Evolutionary conservation across 2,888 invertebrate genomes (phyloP).

Genomic region (Athalia rosae): DNA sequence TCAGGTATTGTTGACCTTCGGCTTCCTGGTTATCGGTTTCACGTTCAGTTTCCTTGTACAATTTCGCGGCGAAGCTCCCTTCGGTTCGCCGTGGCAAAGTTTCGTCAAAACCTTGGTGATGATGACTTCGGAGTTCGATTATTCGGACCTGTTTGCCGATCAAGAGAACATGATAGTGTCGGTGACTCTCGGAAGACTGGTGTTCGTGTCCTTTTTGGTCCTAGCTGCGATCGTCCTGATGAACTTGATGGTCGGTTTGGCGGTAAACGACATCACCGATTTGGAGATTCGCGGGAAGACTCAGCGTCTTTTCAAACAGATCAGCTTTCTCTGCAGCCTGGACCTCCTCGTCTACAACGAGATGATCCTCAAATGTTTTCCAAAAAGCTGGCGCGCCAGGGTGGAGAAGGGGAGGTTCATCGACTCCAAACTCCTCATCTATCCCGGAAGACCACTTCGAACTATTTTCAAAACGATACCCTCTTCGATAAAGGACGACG

Average conservation of each 20-base stretch:
- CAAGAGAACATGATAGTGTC: constrained; percentile 71
- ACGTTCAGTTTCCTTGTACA: constrained; percentile 77
- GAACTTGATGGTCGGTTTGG: constrained; percentile 78
- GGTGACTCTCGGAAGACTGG: constrained; percentile 73
- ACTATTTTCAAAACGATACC: constrained; percentile 71
- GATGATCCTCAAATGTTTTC: constrained; percentile 71
- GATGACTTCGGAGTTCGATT: constrained; percentile 80
- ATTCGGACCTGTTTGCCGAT: constrained; percentile 74
- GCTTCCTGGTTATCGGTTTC: constrained; percentile 76
- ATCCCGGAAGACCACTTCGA: constrained; percentile 74
- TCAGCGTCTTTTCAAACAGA: constrained; percentile 76
- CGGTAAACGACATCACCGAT: constrained; percentile 78
- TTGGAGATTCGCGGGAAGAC: constrained; percentile 77
- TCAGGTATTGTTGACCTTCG: constrained; percentile 74
- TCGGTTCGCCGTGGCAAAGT: constrained; percentile 76
- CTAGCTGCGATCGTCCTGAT: constrained; percentile 78
- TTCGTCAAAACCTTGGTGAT: constrained; percentile 78
- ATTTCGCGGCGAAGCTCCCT: constrained; percentile 75
- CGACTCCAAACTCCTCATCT: constrained; percentile 67
- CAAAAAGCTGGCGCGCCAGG: constrained; percentile 68
- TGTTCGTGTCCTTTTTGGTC: constrained; percentile 76
- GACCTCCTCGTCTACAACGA: constrained; percentile 76
- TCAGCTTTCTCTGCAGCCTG: constrained; percentile 75
- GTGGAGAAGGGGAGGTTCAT: constrained; percentile 73
- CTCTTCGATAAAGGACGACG: constrained; percentile 71